Conservation (phyloP, 2,797 vertebrate genomes). For the Phrynocephalus guinanensis region DNA sequence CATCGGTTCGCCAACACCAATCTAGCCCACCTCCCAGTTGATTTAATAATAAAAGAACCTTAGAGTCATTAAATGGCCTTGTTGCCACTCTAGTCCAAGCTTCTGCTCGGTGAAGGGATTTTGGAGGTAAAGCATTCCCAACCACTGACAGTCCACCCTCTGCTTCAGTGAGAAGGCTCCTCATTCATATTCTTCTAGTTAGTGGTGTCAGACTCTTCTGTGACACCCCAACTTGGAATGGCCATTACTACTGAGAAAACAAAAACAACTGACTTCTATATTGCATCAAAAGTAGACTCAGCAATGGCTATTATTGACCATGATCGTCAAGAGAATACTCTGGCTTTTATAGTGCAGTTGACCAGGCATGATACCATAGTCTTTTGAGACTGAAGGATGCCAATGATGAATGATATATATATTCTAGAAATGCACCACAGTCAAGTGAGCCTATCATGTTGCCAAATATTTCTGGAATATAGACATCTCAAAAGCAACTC, state of each 20-base stretch:
- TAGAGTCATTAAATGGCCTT: not conserved
- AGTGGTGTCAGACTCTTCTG: not conserved
- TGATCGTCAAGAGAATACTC: not conserved
- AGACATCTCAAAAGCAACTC: not conserved
- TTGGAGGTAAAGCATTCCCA: not conserved
- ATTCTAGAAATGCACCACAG: not conserved
- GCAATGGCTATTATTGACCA: not conserved
- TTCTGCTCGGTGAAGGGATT: not conserved
- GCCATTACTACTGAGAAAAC: not conserved
- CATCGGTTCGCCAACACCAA: no score
- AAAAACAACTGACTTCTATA: not conserved
- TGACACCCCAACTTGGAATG: not conserved
- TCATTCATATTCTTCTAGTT: not conserved
- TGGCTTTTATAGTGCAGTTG: not conserved
- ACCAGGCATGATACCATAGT: not conserved
- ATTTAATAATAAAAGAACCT: not conserved
- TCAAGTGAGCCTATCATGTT: not conserved
- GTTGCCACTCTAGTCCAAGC: not conserved
- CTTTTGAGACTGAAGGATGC: no score
- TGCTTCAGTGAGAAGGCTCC: not conserved
- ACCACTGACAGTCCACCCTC: not conserved
- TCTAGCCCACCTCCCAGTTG: not conserved
- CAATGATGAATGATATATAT: not conserved
- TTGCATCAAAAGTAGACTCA: not conserved
- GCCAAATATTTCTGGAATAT: slow-evolving; percentile 12